A percentile compares a stretch with the other conserved stretches of the same genome.
Conservation (phyloP, 2,113 vertebrate genomes). For the Porphyrio hochstetteri region DNA sequence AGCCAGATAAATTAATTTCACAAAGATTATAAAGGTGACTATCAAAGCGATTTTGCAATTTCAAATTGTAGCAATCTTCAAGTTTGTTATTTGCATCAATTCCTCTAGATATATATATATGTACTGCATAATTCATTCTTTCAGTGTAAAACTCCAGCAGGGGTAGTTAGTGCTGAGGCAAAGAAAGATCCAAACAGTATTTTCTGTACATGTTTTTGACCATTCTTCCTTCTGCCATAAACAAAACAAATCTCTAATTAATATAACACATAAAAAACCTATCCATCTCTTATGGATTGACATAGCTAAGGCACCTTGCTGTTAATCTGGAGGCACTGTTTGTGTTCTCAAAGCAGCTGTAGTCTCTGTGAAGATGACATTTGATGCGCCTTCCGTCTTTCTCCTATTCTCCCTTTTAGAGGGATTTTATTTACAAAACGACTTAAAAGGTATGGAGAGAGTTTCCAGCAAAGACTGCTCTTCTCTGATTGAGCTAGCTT, state of each 20-base stretch:
- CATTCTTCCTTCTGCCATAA: not conserved
- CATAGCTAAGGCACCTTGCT: not conserved
- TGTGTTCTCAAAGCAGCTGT: not conserved
- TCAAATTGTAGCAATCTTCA: not conserved
- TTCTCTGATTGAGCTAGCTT: not conserved
- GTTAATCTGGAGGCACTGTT: not conserved
- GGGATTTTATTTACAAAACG: not conserved
- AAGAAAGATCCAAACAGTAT: not conserved
- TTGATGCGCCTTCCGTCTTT: not conserved
- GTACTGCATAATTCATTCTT: not conserved
- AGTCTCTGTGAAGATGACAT: not conserved
- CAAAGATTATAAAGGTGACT: not conserved
- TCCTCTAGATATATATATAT: not conserved
- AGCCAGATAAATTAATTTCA: not conserved
- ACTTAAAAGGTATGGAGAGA: fast-evolving
- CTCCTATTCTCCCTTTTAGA: not conserved
- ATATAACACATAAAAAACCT: not conserved
- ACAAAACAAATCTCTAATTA: not conserved
- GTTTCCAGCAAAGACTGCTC: not conserved
- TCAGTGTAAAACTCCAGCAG: not conserved
- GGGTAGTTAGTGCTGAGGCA: not conserved
- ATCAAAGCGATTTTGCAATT: not conserved
- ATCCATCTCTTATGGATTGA: fast-evolving
- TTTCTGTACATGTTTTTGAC: not conserved
- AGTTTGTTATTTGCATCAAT: not conserved